phyloP scores from a whole-genome alignment of 2,797 vertebrate species.

The Pterois miles region DNA sequence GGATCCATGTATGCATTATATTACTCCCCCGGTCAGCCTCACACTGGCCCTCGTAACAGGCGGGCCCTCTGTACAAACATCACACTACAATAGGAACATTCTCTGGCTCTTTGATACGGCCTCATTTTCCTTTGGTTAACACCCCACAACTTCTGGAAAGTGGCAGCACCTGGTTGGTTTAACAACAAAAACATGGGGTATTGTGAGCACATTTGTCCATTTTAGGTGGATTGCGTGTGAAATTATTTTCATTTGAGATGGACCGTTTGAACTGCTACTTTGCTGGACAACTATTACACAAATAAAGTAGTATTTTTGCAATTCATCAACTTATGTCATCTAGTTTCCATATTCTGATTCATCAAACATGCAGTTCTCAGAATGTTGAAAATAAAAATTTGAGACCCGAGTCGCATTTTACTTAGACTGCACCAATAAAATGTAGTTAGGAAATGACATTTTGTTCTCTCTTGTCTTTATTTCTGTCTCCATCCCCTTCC shows the following conservation, averaged over 20 bases:
- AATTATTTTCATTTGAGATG: not conserved
- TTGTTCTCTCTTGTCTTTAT: constrained; percentile 52
- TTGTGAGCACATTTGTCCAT: constrained; percentile 47
- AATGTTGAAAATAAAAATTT: too few relatives aligned
- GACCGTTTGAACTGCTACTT: constrained; percentile 6
- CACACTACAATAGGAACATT: constrained; percentile 78
- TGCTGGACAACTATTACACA: not conserved
- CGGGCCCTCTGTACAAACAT: constrained; percentile 74
- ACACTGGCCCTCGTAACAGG: constrained; percentile 65
- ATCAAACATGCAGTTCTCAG: not conserved
- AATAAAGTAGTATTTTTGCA: not conserved
- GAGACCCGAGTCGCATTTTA: not conserved
- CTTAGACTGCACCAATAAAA: constrained; percentile 37
- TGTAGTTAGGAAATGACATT: constrained; percentile 54
- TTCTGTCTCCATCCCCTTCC: constrained; percentile 49
- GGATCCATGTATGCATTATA: constrained; percentile 80
- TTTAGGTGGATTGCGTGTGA: constrained; percentile 6
- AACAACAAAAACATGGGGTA: constrained; percentile 51
- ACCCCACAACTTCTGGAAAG: constrained; percentile 78
- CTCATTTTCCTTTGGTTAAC: constrained; percentile 73
- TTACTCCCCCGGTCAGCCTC: constrained; percentile 75
- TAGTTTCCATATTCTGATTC: not conserved
- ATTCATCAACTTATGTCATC: not conserved
- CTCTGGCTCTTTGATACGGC: constrained; percentile 76
- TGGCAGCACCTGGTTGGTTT: constrained; percentile 59